Base-by-base conservation (phyloP, 1,140 invertebrate species). In the Hyles vespertilio region DNA sequence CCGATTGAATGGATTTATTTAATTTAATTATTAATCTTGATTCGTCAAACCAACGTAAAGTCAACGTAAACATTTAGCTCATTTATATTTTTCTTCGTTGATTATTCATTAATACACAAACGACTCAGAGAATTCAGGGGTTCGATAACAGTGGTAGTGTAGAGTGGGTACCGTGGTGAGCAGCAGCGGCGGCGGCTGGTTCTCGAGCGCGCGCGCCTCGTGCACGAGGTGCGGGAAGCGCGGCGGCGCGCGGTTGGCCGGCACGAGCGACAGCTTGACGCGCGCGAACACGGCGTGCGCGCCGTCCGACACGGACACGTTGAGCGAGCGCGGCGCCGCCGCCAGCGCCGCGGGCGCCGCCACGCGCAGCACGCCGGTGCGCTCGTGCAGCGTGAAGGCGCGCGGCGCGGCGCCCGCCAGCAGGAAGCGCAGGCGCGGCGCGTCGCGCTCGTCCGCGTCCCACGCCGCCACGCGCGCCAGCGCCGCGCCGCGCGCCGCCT, bases 221-320 rank as follows among this genome's bases (percentile, higher is more conserved):
- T 96, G 94, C 5, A 94, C 88, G 2, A 92, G 84, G 75, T 95
- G 92, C 1, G 92, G 90, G 81, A 98, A 98, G 51, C 90, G 89
- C 3, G 97, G 97, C 61, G 93, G 91, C 74, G 96, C 91, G 34
- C 92, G 91, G 89, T 98, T 98, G 22, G 94, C 94, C 5, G 95
- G 93, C 36, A 95, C 83, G 46, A 98, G 92, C 63, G 93, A 92
- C 40, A 98, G 93, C 89, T 95, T 94, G 1, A 96, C 91, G 50
- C 94, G 86, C 0, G 96, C 92, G 82, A 96, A 97, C 50, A 92
- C 94, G 3, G 95, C 96, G 83, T 97, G 96, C 7, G 98, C 95
- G 3, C 96, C 96, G 89, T 99, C 97, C 40, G 96, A 97, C 11
- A 96, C 96, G 1, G 95, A 96, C 11, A 99, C 93, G 81, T 98